Evolutionary conservation across 2,797 vertebrate genomes (phyloP).

Genomic region (Tokudaia tokunoshimensis): DNA sequence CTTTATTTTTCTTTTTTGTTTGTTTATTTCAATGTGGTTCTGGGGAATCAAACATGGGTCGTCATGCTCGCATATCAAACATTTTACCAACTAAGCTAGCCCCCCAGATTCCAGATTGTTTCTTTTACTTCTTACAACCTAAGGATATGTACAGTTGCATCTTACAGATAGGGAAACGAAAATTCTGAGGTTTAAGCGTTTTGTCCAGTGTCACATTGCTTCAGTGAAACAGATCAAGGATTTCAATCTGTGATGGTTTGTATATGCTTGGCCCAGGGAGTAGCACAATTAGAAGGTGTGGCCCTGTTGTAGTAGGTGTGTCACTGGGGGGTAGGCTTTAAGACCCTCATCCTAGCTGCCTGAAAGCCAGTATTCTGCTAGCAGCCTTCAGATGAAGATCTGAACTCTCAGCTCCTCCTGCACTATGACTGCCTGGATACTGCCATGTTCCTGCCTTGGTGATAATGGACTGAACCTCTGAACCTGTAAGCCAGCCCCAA

Average conservation of each 20-base stretch:
- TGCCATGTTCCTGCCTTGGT: background rate
- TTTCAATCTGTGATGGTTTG: background rate
- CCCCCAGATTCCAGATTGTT: background rate
- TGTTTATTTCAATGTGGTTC: background rate
- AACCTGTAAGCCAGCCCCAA: background rate
- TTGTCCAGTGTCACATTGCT: background rate
- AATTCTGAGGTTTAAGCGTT: background rate
- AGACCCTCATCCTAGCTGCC: background rate
- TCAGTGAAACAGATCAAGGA: background rate
- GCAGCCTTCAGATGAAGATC: background rate
- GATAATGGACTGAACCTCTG: background rate
- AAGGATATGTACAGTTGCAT: no score
- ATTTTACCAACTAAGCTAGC: background rate
- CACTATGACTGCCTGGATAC: background rate
- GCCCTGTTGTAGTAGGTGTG: background rate
- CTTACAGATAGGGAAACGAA: background rate
- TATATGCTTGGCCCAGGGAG: background rate
- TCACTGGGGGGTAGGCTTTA: background rate
- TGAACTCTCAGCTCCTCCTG: background rate
- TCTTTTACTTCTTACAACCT: background rate
- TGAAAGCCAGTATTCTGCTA: background rate
- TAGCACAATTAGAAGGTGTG: background rate
- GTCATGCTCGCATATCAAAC: background rate
- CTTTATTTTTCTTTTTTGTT: background rate
- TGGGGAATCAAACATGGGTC: background rate